Evolutionary conservation across 2,113 vertebrate genomes (phyloP).

Genomic region (Tupaia chinensis): DNA sequence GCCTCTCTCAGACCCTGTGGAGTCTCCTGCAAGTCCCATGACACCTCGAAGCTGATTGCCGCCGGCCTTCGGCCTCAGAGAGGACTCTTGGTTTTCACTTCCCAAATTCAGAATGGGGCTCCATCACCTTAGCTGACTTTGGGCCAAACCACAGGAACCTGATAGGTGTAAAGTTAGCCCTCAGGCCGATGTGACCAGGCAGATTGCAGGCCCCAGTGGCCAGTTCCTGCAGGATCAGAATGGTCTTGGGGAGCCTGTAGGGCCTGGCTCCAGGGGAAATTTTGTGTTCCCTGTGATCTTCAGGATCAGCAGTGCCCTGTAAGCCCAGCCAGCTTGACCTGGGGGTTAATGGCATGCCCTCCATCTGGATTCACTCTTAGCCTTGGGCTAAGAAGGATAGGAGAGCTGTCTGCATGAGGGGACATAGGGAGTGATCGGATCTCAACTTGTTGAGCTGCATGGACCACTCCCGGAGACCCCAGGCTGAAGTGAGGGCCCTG

Average conservation of each 20-base stretch:
- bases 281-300: not conserved
- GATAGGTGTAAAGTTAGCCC: not conserved
- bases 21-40: rapidly evolving
- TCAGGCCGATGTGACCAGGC: rapidly evolving
- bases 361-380: rapidly evolving
- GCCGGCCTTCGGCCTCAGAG: not conserved
- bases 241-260: no score
- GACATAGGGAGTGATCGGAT: rapidly evolving
- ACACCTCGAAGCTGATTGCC: rapidly evolving
- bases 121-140: no score
- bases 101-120: not conserved
- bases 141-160: rapidly evolving
- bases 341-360: no score
- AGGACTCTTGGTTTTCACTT: rapidly evolving
- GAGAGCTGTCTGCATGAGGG: rapidly evolving
- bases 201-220: not conserved
- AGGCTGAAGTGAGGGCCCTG: rapidly evolving
- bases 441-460: not conserved
- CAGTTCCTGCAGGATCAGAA: not conserved
- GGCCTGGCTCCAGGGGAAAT: not conserved
- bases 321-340: not conserved
- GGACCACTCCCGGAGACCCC: not conserved
- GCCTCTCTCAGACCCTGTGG: rapidly evolving
- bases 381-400: not conserved
- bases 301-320: no score